Conservation (phyloP, 1,140 invertebrate species). For the Drosophila nasuta region DNA sequence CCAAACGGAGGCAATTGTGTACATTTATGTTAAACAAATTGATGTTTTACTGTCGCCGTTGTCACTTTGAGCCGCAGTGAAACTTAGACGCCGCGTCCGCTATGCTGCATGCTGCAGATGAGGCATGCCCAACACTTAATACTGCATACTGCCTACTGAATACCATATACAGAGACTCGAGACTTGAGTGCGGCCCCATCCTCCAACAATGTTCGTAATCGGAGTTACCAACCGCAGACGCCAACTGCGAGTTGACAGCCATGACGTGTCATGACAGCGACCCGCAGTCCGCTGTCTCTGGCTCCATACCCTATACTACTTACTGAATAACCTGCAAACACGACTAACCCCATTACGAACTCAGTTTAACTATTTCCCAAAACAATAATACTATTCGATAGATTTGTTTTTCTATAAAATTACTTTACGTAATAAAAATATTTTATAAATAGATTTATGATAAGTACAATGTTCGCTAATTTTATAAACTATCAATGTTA, state of each 20-base stretch:
- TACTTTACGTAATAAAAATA: no score
- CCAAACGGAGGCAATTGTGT: constrained; percentile 57
- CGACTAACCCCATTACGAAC: not conserved
- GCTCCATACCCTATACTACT: not conserved
- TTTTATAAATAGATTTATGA: no score
- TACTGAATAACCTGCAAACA: not conserved
- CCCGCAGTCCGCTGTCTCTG: not conserved
- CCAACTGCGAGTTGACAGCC: constrained; percentile 25
- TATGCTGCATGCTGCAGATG: not conserved
- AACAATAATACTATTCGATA: no score
- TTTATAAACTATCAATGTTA: no score
- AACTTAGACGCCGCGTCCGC: constrained; percentile 26
- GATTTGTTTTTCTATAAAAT: no score
- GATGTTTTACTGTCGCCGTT: constrained; percentile 63
- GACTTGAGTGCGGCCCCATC: constrained; percentile 23
- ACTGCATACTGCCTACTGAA: not conserved
- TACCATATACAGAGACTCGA: constrained; percentile 8
- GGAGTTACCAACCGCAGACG: constrained; percentile 68
- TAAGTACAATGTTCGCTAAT: no score
- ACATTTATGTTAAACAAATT: constrained; percentile 70
- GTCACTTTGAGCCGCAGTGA: constrained; percentile 58
- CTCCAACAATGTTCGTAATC: constrained; percentile 50
- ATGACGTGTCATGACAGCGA: not conserved
- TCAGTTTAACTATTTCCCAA: no score
- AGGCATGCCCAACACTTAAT: not conserved